These are phyloP conservation scores for Leptopilina myrica DNA, from an alignment of 2,888 invertebrate species.

Conservation along the genomic window DNA sequence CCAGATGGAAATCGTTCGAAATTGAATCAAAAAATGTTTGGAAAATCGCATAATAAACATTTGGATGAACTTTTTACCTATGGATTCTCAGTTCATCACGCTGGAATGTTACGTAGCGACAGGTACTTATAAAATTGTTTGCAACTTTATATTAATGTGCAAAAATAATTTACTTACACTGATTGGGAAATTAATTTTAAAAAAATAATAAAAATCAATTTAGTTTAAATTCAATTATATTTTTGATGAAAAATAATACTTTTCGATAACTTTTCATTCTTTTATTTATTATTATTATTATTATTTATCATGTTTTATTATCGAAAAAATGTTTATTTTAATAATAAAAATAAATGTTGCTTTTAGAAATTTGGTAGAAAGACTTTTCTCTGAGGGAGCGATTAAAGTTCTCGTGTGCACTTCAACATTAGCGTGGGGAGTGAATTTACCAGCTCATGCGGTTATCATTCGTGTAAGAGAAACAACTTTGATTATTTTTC, in stretches of 20 bases:
- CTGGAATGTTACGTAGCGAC: constrained; percentile 94
- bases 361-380: constrained; percentile 88
- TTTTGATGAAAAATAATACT: too few relatives aligned
- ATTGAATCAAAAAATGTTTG: constrained; percentile 84
- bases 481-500: too few relatives aligned
- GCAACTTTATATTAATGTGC: too few relatives aligned
- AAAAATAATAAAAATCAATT: too few relatives aligned
- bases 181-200: too few relatives aligned
- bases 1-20: constrained; percentile 82
- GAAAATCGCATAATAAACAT: constrained; percentile 87
- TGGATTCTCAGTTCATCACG: constrained; percentile 97
- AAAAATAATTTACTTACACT: too few relatives aligned
- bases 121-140: constrained; percentile 77
- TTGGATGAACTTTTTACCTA: constrained; percentile 89
- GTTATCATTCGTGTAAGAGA: constrained; percentile 91
- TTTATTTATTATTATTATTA: too few relatives aligned
- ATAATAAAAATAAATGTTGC: constrained; percentile 33
- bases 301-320: too few relatives aligned
- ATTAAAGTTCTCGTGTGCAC: constrained; percentile 96
- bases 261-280: too few relatives aligned
- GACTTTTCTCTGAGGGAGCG: constrained; percentile 91
- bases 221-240: too few relatives aligned
- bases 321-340: too few relatives aligned
- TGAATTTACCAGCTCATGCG: constrained; percentile 98
- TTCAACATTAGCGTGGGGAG: constrained; percentile 99